These are phyloP conservation scores for Acronicta alni DNA, from an alignment of 2,888 invertebrate species.

Conservation along the genomic window DNA sequence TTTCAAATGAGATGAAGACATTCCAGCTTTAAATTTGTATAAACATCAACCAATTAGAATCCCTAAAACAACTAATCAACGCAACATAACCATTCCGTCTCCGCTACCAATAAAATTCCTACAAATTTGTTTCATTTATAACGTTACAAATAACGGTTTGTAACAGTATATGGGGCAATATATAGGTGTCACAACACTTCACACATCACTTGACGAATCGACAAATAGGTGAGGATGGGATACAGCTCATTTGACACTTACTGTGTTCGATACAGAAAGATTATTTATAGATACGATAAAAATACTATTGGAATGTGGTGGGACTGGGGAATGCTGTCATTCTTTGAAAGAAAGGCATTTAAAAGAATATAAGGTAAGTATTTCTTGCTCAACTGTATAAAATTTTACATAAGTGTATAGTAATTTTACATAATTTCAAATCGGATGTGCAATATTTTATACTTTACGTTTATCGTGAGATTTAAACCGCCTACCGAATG, in stretches of 20 bases:
- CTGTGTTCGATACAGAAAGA: conserved; percentile 49
- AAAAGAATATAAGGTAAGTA: neutral
- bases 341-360: neutral
- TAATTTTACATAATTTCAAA: too few species aligned
- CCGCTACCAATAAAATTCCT: conserved; percentile 47
- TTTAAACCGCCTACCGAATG: conserved; percentile 57
- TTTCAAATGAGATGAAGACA: too few species aligned
- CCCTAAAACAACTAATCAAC: conserved; percentile 35
- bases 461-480: conserved; percentile 42
- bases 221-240: conserved; percentile 80
- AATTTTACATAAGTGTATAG: too few species aligned
- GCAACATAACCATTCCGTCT: conserved; percentile 25
- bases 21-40: conserved; percentile 11
- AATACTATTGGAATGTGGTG: conserved; percentile 32
- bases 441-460: too few species aligned
- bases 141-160: conserved; percentile 52
- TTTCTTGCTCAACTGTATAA: too few species aligned
- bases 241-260: conserved; percentile 73
- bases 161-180: conserved; percentile 58
- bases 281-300: conserved; percentile 51
- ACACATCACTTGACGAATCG: conserved; percentile 74
- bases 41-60: conserved; percentile 44
- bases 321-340: neutral
- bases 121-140: conserved; percentile 54
- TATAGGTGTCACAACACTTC: conserved; percentile 71